Conservation (phyloP, 2,888 invertebrate species). For the Ophion slaviceki region DNA sequence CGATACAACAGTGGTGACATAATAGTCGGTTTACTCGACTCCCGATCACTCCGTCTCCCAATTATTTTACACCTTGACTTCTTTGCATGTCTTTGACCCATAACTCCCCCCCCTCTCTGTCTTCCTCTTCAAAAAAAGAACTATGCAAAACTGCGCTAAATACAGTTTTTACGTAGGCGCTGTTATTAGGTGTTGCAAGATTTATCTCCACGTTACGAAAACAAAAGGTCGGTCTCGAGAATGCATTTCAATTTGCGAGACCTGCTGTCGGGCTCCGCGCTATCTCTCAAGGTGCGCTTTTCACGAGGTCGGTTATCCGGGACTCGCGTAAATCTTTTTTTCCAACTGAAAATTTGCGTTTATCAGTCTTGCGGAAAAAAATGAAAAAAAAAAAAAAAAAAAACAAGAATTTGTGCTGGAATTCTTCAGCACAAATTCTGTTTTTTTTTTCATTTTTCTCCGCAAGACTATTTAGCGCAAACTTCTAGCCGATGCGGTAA, state of each 20-base stretch:
- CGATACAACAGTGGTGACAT: constrained; percentile 48
- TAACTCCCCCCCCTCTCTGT: no score
- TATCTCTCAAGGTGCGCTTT: constrained; percentile 46
- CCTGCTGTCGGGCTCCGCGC: neutral
- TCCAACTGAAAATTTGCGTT: neutral
- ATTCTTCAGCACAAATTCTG: no score
- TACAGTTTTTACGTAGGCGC: neutral
- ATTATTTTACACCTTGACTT: no score
- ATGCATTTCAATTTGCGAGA: constrained; percentile 5
- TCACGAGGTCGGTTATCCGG: constrained; percentile 17
- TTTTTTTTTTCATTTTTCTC: no score
- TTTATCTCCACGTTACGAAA: constrained; percentile 19
- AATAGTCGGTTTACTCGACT: neutral
- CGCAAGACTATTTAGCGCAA: no score
- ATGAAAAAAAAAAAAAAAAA: constrained; percentile 3
- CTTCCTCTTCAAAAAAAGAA: no score
- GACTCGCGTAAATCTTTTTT: constrained; percentile 17
- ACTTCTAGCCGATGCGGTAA: neutral
- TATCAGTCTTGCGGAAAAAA: constrained; percentile 5
- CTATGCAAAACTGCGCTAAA: no score
- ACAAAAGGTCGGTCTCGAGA: constrained; percentile 4
- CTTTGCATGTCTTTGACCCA: no score
- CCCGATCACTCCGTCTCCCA: no score
- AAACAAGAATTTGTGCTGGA: neutral
- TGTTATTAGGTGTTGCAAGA: constrained; percentile 3